Evolutionary conservation across 2,113 vertebrate species (phyloP).

Genomic region (Puntigrus tetrazona): DNA sequence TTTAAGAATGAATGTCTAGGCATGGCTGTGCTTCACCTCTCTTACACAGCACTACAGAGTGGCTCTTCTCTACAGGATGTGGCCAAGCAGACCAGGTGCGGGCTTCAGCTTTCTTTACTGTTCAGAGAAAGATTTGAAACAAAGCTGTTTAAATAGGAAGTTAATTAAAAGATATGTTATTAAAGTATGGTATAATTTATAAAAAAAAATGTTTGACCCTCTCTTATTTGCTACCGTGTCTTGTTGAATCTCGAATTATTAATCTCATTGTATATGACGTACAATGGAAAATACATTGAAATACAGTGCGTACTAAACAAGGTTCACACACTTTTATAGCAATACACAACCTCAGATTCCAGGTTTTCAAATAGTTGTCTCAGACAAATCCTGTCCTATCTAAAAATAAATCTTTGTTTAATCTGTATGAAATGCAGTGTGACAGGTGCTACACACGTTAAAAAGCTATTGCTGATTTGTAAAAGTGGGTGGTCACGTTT

Average conservation of each 20-base stretch:
- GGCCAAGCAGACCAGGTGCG: slow-evolving; percentile 81
- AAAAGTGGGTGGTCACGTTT: neutral
- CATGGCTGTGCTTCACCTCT: slow-evolving; percentile 91
- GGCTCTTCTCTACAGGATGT: slow-evolving; percentile 80
- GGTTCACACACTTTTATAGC: too few species aligned
- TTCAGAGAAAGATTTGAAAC: neutral
- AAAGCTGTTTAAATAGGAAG: neutral
- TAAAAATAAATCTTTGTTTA: neutral
- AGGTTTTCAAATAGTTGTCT: too few species aligned
- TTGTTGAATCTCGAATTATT: neutral
- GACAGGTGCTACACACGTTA: neutral
- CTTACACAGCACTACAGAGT: slow-evolving; percentile 76
- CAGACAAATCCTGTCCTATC: too few species aligned
- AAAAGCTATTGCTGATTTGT: neutral
- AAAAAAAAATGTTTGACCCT: neutral
- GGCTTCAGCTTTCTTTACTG: slow-evolving; percentile 14
- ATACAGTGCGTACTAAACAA: neutral
- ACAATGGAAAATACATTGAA: neutral
- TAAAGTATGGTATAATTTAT: neutral
- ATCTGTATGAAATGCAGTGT: neutral
- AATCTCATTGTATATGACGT: neutral
- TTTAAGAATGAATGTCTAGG: slow-evolving; percentile 93
- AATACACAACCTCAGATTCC: too few species aligned
- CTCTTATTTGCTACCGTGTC: neutral
- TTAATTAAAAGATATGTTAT: neutral